Percentiles rank a stretch among this genome's conserved stretches.
Evolutionary conservation across 2,888 invertebrate species (phyloP).

Genomic region (Torymus tubicola): DNA sequence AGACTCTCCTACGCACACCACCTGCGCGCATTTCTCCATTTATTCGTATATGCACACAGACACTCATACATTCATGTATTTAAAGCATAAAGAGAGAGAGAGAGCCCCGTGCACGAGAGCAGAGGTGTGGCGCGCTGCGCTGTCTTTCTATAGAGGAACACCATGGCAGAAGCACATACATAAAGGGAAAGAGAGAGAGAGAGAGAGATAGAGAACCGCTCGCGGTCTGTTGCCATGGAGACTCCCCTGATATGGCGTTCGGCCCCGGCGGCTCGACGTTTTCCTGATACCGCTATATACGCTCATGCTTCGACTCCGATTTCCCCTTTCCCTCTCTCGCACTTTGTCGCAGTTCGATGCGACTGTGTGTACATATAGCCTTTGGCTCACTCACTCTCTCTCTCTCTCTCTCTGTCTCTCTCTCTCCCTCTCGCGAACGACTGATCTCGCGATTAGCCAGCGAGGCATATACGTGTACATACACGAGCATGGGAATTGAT

Average conservation of each 20-base stretch:
- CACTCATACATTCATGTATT: no score
- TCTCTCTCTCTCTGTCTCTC: no score
- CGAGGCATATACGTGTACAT: no score
- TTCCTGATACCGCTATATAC: neutral
- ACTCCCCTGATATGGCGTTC: conserved; percentile 60
- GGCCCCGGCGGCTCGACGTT: neutral
- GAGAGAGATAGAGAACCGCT: conserved; percentile 63
- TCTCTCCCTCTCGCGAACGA: no score
- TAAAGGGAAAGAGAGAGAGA: conserved; percentile 45
- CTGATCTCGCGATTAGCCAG: no score
- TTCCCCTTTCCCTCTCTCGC: neutral
- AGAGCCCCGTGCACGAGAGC: neutral
- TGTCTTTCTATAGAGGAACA: neutral
- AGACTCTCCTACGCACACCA: neutral
- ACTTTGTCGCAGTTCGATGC: neutral
- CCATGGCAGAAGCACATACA: neutral
- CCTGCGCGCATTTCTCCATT: no score
- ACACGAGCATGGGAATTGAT: no score
- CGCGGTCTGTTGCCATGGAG: conserved; percentile 71
- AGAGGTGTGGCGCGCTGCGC: neutral
- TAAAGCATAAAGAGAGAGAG: no score
- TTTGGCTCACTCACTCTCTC: no score
- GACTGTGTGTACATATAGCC: no score
- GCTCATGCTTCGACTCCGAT: neutral
- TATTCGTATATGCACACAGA: no score